A percentile compares a stretch with the other conserved stretches of the same genome.
Evolutionary conservation across 2,888 invertebrate species (phyloP).

Genomic region (Eucriotettix oculatus): DNA sequence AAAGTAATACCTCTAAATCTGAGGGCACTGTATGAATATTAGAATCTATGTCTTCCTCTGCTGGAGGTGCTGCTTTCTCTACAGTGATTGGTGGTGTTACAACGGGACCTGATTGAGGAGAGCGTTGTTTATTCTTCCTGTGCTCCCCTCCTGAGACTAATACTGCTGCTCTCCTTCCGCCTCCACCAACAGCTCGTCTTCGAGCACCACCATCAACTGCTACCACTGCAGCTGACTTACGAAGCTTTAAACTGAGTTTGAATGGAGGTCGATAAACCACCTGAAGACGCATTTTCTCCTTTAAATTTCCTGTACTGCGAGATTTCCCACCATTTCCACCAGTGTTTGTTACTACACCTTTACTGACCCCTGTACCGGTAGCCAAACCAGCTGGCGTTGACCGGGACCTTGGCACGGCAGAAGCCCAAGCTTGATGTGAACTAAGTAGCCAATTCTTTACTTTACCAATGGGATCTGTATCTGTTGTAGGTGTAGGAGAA

Average conservation of each 20-base stretch:
- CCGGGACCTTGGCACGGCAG: slow-evolving; percentile 53
- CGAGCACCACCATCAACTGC: slow-evolving; percentile 28
- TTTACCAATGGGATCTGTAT: slow-evolving; percentile 44
- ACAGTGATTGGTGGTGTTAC: slow-evolving; percentile 1
- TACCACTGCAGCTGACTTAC: slow-evolving; percentile 35
- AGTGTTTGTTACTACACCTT: slow-evolving; percentile 23
- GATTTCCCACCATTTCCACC: slow-evolving; percentile 7
- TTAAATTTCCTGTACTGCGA: neutral
- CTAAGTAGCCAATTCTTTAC: slow-evolving; percentile 76
- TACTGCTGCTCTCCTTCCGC: too few species aligned
- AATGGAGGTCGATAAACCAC: slow-evolving; percentile 79
- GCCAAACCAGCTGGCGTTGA: slow-evolving; percentile 63
- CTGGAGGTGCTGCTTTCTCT: slow-evolving; percentile 1
- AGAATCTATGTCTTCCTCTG: slow-evolving; percentile 29
- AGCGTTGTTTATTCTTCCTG: neutral
- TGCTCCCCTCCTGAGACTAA: too few species aligned
- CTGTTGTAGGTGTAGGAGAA: neutral
- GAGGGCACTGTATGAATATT: slow-evolving; percentile 43
- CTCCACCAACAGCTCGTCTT: neutral
- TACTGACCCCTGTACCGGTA: slow-evolving; percentile 36
- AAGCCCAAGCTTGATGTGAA: slow-evolving; percentile 33
- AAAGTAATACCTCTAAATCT: slow-evolving; percentile 39
- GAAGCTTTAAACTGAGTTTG: slow-evolving; percentile 65
- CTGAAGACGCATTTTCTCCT: slow-evolving; percentile 52
- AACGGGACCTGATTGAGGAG: neutral